phyloP scores from a whole-genome alignment of 1,140 invertebrate species.

The Bombus pascuorum region DNA sequence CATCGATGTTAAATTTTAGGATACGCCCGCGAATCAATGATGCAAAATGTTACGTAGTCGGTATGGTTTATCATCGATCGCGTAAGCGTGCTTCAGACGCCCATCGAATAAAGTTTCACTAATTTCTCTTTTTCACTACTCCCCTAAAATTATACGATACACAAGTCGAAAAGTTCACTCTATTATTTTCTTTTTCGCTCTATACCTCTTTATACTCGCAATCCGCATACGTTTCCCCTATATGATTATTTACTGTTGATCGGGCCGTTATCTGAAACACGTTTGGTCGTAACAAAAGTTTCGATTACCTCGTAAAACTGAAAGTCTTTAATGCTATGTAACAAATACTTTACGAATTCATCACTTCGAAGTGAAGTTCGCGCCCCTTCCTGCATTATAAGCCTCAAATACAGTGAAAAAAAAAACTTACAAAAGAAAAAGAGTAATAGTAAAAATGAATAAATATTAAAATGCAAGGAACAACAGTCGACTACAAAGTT shows the following conservation, averaged over 20 bases:
- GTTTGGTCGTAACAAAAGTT: conserved; percentile 45
- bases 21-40: conserved; percentile 6
- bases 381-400: conserved; percentile 44
- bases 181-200: neutral
- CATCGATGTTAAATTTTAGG: conserved; percentile 8
- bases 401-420: conserved; percentile 16
- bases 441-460: conserved; percentile 28
- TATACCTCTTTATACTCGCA: neutral
- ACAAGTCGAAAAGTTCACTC: neutral
- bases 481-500: conserved; percentile 44
- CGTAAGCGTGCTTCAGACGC: neutral
- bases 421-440: conserved; percentile 18
- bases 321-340: conserved; percentile 27
- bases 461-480: conserved; percentile 49
- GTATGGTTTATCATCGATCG: conserved; percentile 13
- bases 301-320: conserved; percentile 10
- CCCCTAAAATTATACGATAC: neutral
- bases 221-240: conserved; percentile 12
- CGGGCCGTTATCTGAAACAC: conserved; percentile 33
- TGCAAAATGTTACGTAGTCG: conserved; percentile 10
- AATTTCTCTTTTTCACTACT: neutral
- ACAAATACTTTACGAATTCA: conserved; percentile 22
- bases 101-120: conserved; percentile 8
- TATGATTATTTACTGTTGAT: conserved; percentile 28
- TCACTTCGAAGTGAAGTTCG: conserved; percentile 57